A percentile compares a stretch with the other conserved stretches of the same genome.
These are phyloP conservation scores for Cotesia chilonis DNA, from an alignment of 1,140 invertebrate genomes.

Conservation along the genomic window DNA sequence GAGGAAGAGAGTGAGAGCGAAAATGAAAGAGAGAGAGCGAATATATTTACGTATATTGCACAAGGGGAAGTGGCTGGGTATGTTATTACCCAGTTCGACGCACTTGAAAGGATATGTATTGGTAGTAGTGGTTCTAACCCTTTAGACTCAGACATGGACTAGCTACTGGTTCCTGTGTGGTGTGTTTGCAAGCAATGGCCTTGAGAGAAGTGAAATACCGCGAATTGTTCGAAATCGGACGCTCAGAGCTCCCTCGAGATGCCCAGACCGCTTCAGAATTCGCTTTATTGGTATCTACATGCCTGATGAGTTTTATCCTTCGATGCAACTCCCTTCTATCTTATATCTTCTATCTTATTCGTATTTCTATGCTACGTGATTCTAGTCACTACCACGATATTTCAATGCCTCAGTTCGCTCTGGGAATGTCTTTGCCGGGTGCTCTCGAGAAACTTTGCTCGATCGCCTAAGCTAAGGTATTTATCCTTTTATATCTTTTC, in stretches of 20 bases:
- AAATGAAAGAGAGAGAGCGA: conserved; percentile 12
- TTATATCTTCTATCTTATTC: background rate
- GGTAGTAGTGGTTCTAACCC: conserved; percentile 44
- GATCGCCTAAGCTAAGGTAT: conserved; percentile 18
- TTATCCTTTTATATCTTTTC: conserved; percentile 21
- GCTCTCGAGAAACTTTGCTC: background rate
- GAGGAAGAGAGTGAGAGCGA: conserved; percentile 18
- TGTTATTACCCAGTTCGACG: conserved; percentile 56
- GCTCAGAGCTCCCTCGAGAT: conserved; percentile 50
- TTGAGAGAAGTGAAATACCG: conserved; percentile 46
- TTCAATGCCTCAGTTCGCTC: conserved; percentile 26
- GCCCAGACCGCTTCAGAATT: conserved; percentile 52
- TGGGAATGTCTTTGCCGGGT: conserved; percentile 28
- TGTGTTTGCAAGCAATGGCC: background rate
- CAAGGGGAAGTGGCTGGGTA: conserved; percentile 41
- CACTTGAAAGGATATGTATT: conserved; percentile 7
- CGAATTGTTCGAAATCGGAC: conserved; percentile 57
- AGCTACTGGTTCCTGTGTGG: conserved; percentile 1
- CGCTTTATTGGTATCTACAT: conserved; percentile 58
- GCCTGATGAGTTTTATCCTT: conserved; percentile 51
- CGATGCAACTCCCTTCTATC: conserved; percentile 9
- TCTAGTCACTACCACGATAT: conserved; percentile 1
- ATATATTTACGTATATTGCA: background rate
- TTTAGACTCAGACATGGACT: conserved; percentile 40
- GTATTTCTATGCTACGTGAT: conserved; percentile 14